Evolutionary conservation across 2,888 invertebrate species (phyloP), one percentile per base, ranked within the genome.

Genomic region (Pachymerium ferrugineum): DNA sequence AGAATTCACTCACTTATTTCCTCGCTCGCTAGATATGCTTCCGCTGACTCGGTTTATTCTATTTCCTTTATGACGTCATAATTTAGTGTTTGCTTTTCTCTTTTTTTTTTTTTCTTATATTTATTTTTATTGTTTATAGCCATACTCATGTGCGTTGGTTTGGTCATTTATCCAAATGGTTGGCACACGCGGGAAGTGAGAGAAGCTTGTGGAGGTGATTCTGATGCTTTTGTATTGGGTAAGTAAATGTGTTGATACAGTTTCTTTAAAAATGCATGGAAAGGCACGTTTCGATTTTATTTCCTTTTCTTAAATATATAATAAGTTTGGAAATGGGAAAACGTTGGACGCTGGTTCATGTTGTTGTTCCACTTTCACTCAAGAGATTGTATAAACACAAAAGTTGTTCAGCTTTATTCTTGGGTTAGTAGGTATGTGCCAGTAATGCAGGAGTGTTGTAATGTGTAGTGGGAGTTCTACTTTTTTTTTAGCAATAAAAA

Each of bases 181-280:
- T 88, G 88, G 88, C 86, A 87, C 79, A 88, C 87, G 80, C 83
- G 85, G 76, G 87, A 88, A 83, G 86, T 88, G 62, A 82, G 85
- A 77, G 87, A 88, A 79, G 87, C 87, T 76, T 88, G 88, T 78
- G 87, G 88, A 72, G 84, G 84, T 77, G 80, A 83, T 74, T 86
- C 87, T 70, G 85, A 85, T 76, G 84, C 85, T 77, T 88, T 87
- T 81, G 84, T 85, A 80, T 82, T 88, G 78, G 88, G 87, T 87
- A 79, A 84, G 85, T 69, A 31, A 2, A 70, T 31, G 6, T 31
- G 31, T 33, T 47, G 16, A 16, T 47, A n/a, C n/a, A 47, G 2
- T 19, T 12, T 3, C 6, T 67, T n/a, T 68, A 14, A 35, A 14
- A 35, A 35, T 68, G 68, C 19, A 68, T 68, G 25, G 29, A 68